Evolutionary conservation across 2,888 invertebrate species (phyloP), one percentile per base, ranked within the genome.

Genomic region (Lithophane socia): DNA sequence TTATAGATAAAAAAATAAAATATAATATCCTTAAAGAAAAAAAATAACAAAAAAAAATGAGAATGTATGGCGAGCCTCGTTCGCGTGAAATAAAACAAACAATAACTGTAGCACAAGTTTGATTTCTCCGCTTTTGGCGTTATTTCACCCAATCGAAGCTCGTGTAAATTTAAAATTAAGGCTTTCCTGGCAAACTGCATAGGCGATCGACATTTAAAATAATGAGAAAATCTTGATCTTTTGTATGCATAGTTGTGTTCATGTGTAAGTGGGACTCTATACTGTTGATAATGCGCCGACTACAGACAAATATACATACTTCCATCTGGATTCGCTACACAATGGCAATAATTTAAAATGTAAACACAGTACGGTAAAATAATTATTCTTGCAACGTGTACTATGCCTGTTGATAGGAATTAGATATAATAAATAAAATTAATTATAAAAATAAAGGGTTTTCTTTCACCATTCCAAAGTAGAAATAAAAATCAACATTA

Each of bases 361-460:
- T 93, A 91, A 92, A 92, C 93, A 89, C 90, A 92, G 91, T 92
- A 91, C 89, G 90, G 91, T 92, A 91, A 92, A 92, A 93, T 94
- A 94, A 94, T 94, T 95, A 95, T 95, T 96, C 95, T 96, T 95
- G 94, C 94, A 95, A 94, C 94, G 87, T 96, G 94, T 96, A 95
- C 93, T 95, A 95, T 94, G 95, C 94, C 95, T 94, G 94, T 95
- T 95, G 93, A 96, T 96, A 96, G 96, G 94, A 94, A 92, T 93
- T 96, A 96, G 96, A 94, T 96, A 94, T 96, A 95, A 95, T 96
- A 96, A 96, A 96, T 96, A 96, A 95, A 95, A 95, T 94, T 95
- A 96, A 96, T 94, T 94, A 95, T 94, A 94, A 91, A 92, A 88
- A 81, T 74, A 70, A 70, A 79, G 83, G 75, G 86, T 93, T 94